Conservation (phyloP, 1,140 invertebrate genomes). For the Lepidostoma basale region DNA sequence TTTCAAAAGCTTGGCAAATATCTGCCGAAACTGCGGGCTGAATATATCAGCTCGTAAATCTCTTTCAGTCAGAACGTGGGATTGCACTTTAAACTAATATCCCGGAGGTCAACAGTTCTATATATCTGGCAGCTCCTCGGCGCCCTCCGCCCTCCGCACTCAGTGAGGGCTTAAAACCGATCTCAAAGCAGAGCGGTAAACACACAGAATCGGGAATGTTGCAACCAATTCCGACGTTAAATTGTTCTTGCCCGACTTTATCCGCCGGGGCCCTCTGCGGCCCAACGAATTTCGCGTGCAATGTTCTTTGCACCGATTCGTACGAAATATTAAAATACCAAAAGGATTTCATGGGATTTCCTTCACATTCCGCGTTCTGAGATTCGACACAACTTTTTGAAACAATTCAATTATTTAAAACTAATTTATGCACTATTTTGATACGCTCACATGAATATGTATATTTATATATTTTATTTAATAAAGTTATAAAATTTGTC, state of each 20-base stretch:
- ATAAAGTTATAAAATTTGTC: too few relatives aligned
- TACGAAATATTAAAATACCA: too few relatives aligned
- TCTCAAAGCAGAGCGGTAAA: conserved; percentile 19
- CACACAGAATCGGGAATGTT: conserved; percentile 1
- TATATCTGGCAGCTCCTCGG: conserved; percentile 2
- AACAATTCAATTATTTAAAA: too few relatives aligned
- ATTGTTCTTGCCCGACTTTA: neutral
- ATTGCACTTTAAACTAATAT: conserved; percentile 22
- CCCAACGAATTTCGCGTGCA: neutral
- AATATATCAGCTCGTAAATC: conserved; percentile 21
- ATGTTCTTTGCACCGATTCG: too few relatives aligned
- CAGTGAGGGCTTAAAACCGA: neutral
- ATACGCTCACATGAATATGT: too few relatives aligned
- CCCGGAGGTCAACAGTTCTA: conserved; percentile 14
- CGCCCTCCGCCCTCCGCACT: neutral
- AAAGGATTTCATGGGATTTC: too few relatives aligned
- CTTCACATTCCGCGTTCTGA: too few relatives aligned
- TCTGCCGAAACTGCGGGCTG: neutral
- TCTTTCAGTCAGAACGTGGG: conserved; percentile 7
- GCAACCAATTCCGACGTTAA: neutral
- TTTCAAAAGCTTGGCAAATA: too few relatives aligned
- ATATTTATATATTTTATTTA: too few relatives aligned
- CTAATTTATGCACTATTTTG: too few relatives aligned
- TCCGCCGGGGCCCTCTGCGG: neutral
- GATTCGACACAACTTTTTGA: too few relatives aligned